A percentile compares a stretch with the other conserved stretches of the same genome.
Conservation (phyloP, 2,888 invertebrate genomes). For the Dendrolimus pini region DNA sequence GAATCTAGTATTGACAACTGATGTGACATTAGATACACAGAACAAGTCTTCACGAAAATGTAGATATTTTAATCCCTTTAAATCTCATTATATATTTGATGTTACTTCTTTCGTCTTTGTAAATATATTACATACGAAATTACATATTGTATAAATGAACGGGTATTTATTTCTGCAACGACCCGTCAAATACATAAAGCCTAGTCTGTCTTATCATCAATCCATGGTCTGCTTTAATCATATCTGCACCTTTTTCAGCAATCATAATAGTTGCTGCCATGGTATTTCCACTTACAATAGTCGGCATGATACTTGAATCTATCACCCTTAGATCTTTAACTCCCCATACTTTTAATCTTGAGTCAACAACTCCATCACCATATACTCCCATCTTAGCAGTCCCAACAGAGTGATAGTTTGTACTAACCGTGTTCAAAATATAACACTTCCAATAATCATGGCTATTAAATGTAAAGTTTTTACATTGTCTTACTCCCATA, state of each 20-base stretch:
- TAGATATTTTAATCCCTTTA: too few species aligned
- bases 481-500: constrained; percentile 24
- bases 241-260: constrained; percentile 21
- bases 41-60: too few species aligned
- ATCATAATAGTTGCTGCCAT: constrained; percentile 60
- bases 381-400: constrained; percentile 43
- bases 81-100: too few species aligned
- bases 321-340: constrained; percentile 15
- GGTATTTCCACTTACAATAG: constrained; percentile 71
- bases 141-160: too few species aligned
- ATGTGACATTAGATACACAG: too few species aligned
- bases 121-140: too few species aligned
- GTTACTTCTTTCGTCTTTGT: too few species aligned
- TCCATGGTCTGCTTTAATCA: constrained; percentile 11
- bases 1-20: too few species aligned
- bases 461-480: constrained; percentile 18
- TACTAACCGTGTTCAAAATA: constrained; percentile 56
- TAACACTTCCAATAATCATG: constrained; percentile 43
- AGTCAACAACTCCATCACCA: constrained; percentile 30
- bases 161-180: too few species aligned
- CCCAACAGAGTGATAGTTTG: constrained; percentile 71
- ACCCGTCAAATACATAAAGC: too few species aligned
- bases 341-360: constrained; percentile 21
- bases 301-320: constrained; percentile 49
- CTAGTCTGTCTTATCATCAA: neutral